Percentiles rank a stretch among this genome's conserved stretches.
Evolutionary conservation across 2,888 invertebrate species (phyloP).

Genomic region (Chrysolina haemoptera): DNA sequence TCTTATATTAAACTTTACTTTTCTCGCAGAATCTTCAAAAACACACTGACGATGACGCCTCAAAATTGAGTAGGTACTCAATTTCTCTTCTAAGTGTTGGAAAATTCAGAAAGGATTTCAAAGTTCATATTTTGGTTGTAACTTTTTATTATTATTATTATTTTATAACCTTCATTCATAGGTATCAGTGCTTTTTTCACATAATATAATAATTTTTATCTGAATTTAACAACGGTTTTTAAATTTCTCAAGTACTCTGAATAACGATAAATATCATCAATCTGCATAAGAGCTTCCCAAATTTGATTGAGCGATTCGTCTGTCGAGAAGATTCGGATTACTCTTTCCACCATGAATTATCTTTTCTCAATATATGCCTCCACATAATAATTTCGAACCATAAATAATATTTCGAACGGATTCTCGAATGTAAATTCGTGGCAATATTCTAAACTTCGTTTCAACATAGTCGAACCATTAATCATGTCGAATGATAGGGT

Average conservation of each 20-base stretch:
- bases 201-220: too few relatives aligned
- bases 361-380: slow-evolving; percentile 13
- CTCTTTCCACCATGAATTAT: neutral
- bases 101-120: too few relatives aligned
- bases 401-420: slow-evolving; percentile 14
- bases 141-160: too few relatives aligned
- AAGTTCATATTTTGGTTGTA: too few relatives aligned
- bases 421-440: slow-evolving; percentile 9
- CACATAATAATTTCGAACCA: slow-evolving; percentile 15
- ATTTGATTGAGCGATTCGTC: neutral
- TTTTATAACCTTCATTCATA: too few relatives aligned
- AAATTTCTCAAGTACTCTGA: neutral
- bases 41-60: too few relatives aligned
- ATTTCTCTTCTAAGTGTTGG: too few relatives aligned
- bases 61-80: too few relatives aligned
- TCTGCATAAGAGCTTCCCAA: neutral
- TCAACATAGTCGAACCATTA: slow-evolving; percentile 19
- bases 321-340: neutral
- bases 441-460: slow-evolving; percentile 24
- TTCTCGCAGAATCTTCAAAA: too few relatives aligned
- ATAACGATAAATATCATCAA: neutral
- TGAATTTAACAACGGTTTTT: neutral
- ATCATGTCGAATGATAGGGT: slow-evolving; percentile 35
- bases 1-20: too few relatives aligned
- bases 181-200: too few relatives aligned